These are phyloP conservation scores for Acestrorhynchus altus DNA, from an alignment of 2,797 vertebrate species.

Conservation along the genomic window DNA sequence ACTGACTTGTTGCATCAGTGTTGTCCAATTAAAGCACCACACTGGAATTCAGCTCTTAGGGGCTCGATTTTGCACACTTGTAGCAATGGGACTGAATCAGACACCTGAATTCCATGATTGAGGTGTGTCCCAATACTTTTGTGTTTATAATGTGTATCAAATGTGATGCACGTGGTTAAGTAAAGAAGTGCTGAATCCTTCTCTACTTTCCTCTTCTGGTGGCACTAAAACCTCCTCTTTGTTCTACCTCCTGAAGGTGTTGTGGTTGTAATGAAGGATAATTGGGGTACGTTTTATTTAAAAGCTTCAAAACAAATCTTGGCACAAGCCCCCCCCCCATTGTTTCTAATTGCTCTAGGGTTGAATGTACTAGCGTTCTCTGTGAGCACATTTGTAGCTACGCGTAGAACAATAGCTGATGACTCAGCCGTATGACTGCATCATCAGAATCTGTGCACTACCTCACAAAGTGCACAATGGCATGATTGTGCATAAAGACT, in stretches of 20 bases:
- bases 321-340: background rate
- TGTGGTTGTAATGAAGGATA: background rate
- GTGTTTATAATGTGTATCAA: too few relatives aligned
- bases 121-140: too few relatives aligned
- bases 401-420: slow-evolving; percentile 34
- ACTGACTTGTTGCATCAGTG: too few relatives aligned
- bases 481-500: slow-evolving; percentile 28
- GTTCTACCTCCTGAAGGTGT: background rate
- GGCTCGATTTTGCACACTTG: too few relatives aligned
- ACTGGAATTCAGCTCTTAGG: too few relatives aligned
- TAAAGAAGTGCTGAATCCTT: too few relatives aligned
- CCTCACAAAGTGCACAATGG: slow-evolving; percentile 36
- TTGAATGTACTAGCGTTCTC: background rate
- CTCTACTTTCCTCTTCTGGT: background rate
- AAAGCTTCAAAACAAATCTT: background rate
- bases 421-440: slow-evolving; percentile 34
- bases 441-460: slow-evolving; percentile 37
- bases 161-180: too few relatives aligned
- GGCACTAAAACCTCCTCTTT: background rate
- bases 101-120: too few relatives aligned
- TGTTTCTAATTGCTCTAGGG: background rate
- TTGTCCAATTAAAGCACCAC: too few relatives aligned
- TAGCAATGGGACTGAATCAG: too few relatives aligned
- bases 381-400: background rate
- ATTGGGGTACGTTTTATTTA: background rate